Percentiles rank a stretch among this genome's conserved stretches.
Conservation (phyloP, 2,888 invertebrate genomes). For the Ferrisia virgata region DNA sequence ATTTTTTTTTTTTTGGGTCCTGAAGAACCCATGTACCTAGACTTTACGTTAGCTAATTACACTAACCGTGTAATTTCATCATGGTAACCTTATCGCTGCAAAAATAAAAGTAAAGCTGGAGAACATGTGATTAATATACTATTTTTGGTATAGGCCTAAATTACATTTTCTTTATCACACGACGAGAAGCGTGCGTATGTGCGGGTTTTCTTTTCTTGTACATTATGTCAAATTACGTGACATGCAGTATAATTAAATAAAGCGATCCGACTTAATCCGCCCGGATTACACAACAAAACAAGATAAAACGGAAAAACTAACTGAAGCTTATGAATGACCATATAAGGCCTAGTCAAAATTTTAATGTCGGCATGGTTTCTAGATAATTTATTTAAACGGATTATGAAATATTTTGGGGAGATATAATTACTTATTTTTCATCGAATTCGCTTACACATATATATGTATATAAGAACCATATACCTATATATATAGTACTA, state of each 20-base stretch:
- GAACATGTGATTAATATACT: constrained; percentile 6
- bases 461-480: not conserved
- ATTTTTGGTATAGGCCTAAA: constrained; percentile 22
- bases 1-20: no score
- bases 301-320: constrained; percentile 13
- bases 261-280: not conserved
- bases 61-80: not conserved
- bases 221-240: constrained; percentile 15
- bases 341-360: constrained; percentile 18
- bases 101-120: not conserved
- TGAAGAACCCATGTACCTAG: no score
- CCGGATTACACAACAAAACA: constrained; percentile 20
- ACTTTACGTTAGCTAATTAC: no score
- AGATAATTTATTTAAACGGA: constrained; percentile 12
- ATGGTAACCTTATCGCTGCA: not conserved
- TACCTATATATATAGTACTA: no score
- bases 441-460: not conserved
- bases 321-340: constrained; percentile 7
- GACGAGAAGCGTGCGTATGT: not conserved
- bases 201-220: not conserved
- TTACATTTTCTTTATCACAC: not conserved
- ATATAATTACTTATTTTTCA: constrained; percentile 14
- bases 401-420: constrained; percentile 12
- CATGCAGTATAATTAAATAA: constrained; percentile 18
- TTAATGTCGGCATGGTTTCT: not conserved